phyloP scores from a whole-genome alignment of 2,888 invertebrate species.

The Hydrotaea cyrtoneurina region DNA sequence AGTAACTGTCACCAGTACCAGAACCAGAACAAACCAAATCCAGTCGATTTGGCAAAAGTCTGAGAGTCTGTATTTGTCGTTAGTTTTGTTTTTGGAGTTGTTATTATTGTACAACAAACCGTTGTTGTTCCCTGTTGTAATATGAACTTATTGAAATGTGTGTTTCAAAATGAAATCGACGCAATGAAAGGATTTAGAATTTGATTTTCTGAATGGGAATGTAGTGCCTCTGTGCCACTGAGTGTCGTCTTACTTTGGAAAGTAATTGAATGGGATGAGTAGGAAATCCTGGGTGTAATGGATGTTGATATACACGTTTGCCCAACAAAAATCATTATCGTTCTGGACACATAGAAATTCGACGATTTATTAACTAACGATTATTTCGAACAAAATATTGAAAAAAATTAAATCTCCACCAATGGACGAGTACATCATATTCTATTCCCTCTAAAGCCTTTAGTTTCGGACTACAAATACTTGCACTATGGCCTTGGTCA shows the following conservation, averaged over 20 bases:
- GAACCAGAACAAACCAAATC: conserved; percentile 42
- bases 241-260: neutral
- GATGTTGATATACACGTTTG: neutral
- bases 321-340: too few relatives aligned
- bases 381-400: too few relatives aligned
- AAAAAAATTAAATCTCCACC: too few relatives aligned
- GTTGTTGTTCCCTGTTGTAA: conserved; percentile 25
- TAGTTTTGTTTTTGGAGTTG: neutral
- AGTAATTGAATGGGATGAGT: conserved; percentile 50
- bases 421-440: too few relatives aligned
- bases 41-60: neutral
- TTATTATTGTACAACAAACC: conserved; percentile 13
- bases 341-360: too few relatives aligned
- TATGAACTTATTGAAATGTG: conserved; percentile 52
- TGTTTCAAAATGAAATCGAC: conserved; percentile 48
- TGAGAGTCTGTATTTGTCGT: neutral
- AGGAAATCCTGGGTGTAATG: neutral
- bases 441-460: too few relatives aligned
- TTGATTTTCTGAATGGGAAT: neutral
- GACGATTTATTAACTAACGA: too few relatives aligned
- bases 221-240: neutral
- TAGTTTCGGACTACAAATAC: too few relatives aligned
- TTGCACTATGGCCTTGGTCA: too few relatives aligned
- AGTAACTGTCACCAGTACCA: conserved; percentile 20
- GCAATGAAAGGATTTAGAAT: conserved; percentile 51